Evolutionary conservation across 2,888 invertebrate genomes (phyloP), one percentile per base, ranked within the genome.

Genomic region (Sycophila texana): DNA sequence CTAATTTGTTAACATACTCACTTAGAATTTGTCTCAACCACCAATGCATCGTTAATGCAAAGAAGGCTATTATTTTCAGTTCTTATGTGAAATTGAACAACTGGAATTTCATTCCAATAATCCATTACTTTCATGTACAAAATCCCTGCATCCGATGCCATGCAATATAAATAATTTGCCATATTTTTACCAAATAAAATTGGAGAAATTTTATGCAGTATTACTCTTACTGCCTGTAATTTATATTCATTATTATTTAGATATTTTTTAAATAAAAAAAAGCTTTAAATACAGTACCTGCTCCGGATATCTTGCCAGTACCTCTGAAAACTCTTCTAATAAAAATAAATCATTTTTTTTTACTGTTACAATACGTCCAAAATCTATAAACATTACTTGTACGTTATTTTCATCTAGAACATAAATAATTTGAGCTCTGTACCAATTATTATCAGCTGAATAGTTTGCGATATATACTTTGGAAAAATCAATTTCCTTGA

Each of bases 41-140:
- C 90, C 63, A 96, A 92, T 18, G 94, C 93, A 86, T 93, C 94
- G 89, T 95, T 96, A 82, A 96, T 93, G 78, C 94, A 95, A 85
- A 93, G 93, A 80, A 95, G 91, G 49, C 93, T 92, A 85, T 93
- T 93, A 83, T 93, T 93, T 10, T 68, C 61, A 30, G 18, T 39
- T 13, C 95, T 92, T 85, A 94, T 94, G 90, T 94, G 95, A 70
- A 96, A 92, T 86, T 95, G 95, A 1, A 95, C 94, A 79, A 92
- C 86, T 14, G 93, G 92, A 39, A 20, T 49, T 18, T 84, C 20
- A 14, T 77, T 76, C 10, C 12, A 22, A 1, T 55, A 14, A 5
- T 73, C 49, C 0, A 91, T 84, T 4, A 91, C 86, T 83, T 91
- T 92, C 5, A 91, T 90, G 39, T 95, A 91, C 82, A 95, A 91